Evolutionary conservation across 2,797 vertebrate species (phyloP).

Genomic region (Sternarchorhynchus goeldii): DNA sequence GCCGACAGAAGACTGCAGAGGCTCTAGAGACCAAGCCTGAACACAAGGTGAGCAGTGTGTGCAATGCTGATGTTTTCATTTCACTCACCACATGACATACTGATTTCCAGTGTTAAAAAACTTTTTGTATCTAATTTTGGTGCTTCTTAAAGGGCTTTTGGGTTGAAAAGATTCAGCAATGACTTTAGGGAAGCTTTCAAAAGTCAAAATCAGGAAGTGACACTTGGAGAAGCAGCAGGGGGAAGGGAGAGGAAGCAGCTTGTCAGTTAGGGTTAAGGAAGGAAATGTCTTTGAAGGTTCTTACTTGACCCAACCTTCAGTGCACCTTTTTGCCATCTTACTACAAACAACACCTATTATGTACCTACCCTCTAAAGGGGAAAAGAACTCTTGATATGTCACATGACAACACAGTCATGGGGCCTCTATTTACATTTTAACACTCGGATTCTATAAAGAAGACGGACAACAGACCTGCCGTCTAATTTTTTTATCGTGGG

Average conservation of each 20-base stretch:
- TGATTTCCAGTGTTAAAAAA: neutral
- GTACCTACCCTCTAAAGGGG: neutral
- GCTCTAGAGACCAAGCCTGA: conserved; percentile 84
- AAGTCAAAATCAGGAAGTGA: too few species aligned
- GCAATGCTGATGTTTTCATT: neutral
- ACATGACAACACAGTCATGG: neutral
- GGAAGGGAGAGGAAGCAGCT: too few species aligned
- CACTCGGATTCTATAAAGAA: neutral
- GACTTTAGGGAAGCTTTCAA: too few species aligned
- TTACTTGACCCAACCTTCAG: neutral
- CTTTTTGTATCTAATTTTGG: too few species aligned
- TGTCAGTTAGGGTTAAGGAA: neutral
- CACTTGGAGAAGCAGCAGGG: too few species aligned
- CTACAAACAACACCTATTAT: neutral
- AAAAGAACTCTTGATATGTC: too few species aligned
- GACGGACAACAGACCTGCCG: neutral
- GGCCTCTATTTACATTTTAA: neutral
- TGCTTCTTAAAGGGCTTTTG: too few species aligned
- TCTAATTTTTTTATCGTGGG: neutral
- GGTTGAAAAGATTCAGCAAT: too few species aligned
- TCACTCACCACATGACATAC: neutral
- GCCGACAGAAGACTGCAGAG: conserved; percentile 85
- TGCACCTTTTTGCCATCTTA: neutral
- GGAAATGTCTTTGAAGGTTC: too few species aligned
- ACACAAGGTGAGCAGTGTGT: conserved; percentile 77